A percentile compares a stretch with the other conserved stretches of the same genome.
Conservation (phyloP, 1,140 invertebrate genomes). For the Dendrolimus kikuchii region DNA sequence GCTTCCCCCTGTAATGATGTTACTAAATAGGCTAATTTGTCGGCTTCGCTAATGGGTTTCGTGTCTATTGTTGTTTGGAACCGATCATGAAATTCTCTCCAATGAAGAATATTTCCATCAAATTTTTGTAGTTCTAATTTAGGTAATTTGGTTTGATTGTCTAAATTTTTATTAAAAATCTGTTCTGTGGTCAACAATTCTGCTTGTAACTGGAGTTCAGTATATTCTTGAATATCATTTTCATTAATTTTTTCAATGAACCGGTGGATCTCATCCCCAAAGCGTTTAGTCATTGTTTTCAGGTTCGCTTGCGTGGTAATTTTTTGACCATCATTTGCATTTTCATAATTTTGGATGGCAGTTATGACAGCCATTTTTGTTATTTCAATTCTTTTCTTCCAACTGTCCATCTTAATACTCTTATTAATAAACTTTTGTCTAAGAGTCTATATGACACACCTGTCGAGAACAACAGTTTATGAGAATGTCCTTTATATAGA, state of each 20-base stretch:
- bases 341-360: background rate
- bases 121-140: background rate
- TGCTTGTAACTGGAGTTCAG: background rate
- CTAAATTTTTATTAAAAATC: background rate
- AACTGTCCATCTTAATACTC: conserved; percentile 1
- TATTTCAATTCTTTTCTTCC: background rate
- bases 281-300: background rate
- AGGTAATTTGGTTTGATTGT: background rate
- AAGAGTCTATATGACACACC: too few species aligned
- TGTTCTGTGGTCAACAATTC: background rate
- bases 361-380: background rate
- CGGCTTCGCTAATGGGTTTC: background rate
- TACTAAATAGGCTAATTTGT: background rate
- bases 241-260: background rate
- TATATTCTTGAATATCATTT: background rate
- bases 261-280: background rate
- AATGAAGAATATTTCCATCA: background rate
- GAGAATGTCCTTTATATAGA: too few species aligned
- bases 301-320: background rate
- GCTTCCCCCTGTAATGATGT: background rate
- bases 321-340: background rate
- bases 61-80: background rate
- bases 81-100: background rate
- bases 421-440: too few species aligned
- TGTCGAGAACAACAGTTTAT: too few species aligned